A percentile compares a stretch with the other conserved stretches of the same genome.
Evolutionary conservation across 2,797 vertebrate genomes (phyloP).

Genomic region (Smutsia gigantea): DNA sequence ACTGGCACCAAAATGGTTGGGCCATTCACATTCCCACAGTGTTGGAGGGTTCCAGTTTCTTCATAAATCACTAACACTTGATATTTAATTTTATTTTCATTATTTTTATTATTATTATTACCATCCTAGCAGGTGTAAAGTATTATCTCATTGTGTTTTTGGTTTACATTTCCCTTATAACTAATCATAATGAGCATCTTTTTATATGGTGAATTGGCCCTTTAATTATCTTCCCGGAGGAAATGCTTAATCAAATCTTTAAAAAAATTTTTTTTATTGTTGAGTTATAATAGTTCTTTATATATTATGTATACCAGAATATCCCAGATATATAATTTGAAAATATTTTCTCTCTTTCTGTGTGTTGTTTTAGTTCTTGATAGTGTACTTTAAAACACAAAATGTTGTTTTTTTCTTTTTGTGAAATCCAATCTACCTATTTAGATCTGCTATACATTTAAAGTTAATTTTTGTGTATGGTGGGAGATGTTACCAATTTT

Average conservation of each 20-base stretch:
- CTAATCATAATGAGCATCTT: background rate
- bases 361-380: background rate
- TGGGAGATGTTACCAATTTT: background rate
- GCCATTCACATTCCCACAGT: background rate
- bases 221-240: background rate
- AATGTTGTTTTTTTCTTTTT: background rate
- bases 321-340: background rate
- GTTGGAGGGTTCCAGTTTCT: background rate
- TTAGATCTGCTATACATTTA: background rate
- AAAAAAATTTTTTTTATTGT: background rate
- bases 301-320: background rate
- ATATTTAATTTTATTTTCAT: background rate
- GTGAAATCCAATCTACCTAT: background rate
- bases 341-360: background rate
- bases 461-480: background rate
- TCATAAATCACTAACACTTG: background rate
- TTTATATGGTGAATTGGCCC: background rate
- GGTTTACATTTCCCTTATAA: background rate
- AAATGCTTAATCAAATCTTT: background rate
- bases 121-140: background rate
- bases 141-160: background rate
- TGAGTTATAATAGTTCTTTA: background rate
- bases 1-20: background rate
- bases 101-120: background rate
- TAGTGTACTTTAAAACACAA: background rate